Conservation (phyloP, 2,113 vertebrate genomes). For the Polypterus bichir region DNA sequence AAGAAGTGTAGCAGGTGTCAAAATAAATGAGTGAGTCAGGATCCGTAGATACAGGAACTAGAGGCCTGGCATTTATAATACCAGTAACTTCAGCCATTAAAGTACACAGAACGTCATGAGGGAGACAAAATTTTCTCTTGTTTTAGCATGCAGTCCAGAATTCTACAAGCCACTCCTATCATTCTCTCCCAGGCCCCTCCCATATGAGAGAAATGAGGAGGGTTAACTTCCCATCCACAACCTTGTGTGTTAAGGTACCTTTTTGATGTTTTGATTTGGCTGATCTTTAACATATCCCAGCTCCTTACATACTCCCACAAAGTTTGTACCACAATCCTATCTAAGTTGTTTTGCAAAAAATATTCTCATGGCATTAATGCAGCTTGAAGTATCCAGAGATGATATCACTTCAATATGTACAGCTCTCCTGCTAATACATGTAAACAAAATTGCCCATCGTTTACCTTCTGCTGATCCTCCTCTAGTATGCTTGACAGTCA, state of each 20-base stretch:
- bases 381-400: background rate
- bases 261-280: too few relatives aligned
- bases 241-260: too few relatives aligned
- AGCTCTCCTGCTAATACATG: background rate
- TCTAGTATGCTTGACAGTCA: background rate
- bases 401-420: background rate
- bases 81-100: slow-evolving; percentile 2
- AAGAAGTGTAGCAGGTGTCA: background rate
- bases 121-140: background rate
- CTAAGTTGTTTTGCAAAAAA: background rate
- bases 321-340: too few relatives aligned
- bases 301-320: too few relatives aligned
- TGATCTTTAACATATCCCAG: too few relatives aligned
- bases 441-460: background rate
- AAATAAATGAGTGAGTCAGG: background rate
- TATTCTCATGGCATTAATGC: background rate
- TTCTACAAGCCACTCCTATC: background rate
- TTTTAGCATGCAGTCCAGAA: slow-evolving; percentile 3
- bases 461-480: background rate
- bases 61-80: slow-evolving; percentile 7
- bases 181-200: background rate
- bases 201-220: background rate
- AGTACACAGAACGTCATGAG: background rate
- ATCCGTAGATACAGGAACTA: slow-evolving; percentile 4
- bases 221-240: background rate